Evolutionary conservation across 2,888 invertebrate genomes (phyloP), one percentile per base, ranked within the genome.

Genomic region (Rhamnusium bicolor): DNA sequence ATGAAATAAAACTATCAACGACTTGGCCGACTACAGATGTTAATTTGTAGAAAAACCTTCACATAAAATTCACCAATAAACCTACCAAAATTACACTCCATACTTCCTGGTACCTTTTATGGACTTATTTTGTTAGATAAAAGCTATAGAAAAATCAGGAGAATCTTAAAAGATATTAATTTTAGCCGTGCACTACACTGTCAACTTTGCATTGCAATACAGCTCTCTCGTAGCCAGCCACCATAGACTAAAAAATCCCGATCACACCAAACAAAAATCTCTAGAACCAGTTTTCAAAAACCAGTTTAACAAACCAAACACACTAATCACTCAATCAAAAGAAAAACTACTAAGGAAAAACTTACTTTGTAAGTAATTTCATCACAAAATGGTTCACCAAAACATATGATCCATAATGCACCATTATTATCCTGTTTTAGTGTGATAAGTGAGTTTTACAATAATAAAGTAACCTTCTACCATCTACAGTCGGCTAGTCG

Each of bases 1-100:
- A 85, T 81, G 83, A 83, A 85, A 84, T 84, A 84, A 84, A 85
- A 85, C 84, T 78, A 84, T 79, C 76, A 82, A 82, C 76, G 80
- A 80, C 76, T 74, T 73, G 78, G 77, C 71, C 79, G 81, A 80
- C 78, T 83, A 82, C 82, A 83, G 82, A 83, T 81, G 83, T 80
- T 82, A 76, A 80, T 77, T 77, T 72, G 72, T 72, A 69, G 54
- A 81, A 76, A 79, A 82, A 80, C 75, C 74, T 69, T 65, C 63
- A 74, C 68, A 71, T 66, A 56, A 54, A n/a, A 56, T 70, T 51
- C 54, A 56, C 51, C 53, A 54, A 40, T 60, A 61, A 73, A 81
- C 82, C 77, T 81, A 82, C 81, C 82, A 58, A 82, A 79, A 79
- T 69, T 76, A 76, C 73, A 72, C 71, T 74, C 72, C 82, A 81